Conservation (phyloP, 2,113 vertebrate species). For the Pterocles gutturalis region DNA sequence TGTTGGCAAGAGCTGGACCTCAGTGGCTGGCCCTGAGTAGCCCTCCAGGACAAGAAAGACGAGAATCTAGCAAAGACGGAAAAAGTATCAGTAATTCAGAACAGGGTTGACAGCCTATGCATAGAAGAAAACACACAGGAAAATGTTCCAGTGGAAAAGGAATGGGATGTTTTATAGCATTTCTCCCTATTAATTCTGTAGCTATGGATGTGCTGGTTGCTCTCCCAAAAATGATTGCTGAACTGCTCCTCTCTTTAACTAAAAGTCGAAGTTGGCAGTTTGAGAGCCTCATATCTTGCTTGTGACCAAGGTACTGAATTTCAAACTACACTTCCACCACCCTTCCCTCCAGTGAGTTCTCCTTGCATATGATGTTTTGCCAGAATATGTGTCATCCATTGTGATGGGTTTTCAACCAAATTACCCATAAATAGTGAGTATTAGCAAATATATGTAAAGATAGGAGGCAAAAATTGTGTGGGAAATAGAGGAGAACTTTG, state of each 20-base stretch:
- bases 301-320: background rate
- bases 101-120: rapidly evolving
- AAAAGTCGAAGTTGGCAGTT: background rate
- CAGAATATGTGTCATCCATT: background rate
- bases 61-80: background rate
- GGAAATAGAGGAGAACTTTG: background rate
- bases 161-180: background rate
- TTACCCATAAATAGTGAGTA: background rate
- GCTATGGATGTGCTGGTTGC: background rate
- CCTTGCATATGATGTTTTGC: rapidly evolving
- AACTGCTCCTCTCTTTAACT: background rate
- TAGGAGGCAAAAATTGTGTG: background rate
- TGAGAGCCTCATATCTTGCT: background rate
- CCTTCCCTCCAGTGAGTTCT: background rate
- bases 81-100: background rate
- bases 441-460: background rate
- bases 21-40: background rate
- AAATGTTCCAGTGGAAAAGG: background rate
- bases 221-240: background rate
- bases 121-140: rapidly evolving
- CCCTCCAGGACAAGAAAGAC: background rate
- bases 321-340: background rate
- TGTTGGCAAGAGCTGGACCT: background rate
- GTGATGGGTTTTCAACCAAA: background rate
- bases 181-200: background rate